Evolutionary conservation across 2,888 invertebrate species (phyloP).

Genomic region (Flabesymbios commensalis): DNA sequence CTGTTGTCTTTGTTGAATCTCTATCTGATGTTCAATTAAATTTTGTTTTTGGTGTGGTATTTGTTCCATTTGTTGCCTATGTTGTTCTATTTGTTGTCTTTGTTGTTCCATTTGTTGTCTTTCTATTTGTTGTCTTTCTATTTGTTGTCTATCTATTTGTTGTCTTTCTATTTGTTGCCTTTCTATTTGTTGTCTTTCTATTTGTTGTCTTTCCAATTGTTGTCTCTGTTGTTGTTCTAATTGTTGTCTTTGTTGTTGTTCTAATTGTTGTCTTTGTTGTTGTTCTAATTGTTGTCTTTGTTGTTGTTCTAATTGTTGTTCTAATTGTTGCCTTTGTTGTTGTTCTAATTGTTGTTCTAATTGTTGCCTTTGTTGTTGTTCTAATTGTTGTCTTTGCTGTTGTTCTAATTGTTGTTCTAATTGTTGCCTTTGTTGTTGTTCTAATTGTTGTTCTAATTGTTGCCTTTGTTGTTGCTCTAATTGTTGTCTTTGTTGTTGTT

Average conservation of each 20-base stretch:
- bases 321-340: too few species aligned
- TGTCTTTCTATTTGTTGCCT: not conserved
- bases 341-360: not conserved
- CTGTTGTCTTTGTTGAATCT: constrained; percentile 1
- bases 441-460: too few species aligned
- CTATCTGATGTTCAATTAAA: not conserved
- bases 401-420: not conserved
- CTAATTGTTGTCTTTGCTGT: not conserved
- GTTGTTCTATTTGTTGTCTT: not conserved
- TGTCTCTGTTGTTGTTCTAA: constrained; percentile 3
- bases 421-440: not conserved
- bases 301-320: too few species aligned
- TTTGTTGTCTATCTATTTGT: constrained; percentile 1
- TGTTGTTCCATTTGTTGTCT: not conserved
- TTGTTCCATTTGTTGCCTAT: constrained; percentile 3
- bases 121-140: not conserved
- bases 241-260: constrained; percentile 2
- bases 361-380: not conserved
- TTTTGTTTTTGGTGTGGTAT: not conserved
- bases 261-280: not conserved
- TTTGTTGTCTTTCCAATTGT: constrained; percentile 4
- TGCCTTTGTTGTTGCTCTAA: not conserved
- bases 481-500: not conserved
- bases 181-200: constrained; percentile 2
- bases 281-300: too few species aligned